Evolutionary conservation across 2,888 invertebrate genomes (phyloP).

Genomic region (Euplagia quadripunctaria): DNA sequence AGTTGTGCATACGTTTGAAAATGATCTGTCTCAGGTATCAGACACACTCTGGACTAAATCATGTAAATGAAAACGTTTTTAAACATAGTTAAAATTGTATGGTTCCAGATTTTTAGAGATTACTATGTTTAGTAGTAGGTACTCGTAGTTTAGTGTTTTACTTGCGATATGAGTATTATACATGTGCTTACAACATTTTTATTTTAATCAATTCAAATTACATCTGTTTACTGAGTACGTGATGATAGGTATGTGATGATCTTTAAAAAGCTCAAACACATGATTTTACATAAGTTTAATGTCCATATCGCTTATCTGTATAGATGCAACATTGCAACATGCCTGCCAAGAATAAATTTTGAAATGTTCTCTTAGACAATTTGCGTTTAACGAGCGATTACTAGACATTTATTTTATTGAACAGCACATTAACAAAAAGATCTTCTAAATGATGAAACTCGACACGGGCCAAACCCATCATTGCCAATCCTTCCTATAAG

Average conservation of each 20-base stretch:
- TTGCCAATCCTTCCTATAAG: conserved; percentile 66
- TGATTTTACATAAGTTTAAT: not conserved
- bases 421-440: conserved; percentile 39
- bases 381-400: conserved; percentile 31
- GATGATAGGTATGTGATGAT: not conserved
- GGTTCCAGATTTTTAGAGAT: not conserved
- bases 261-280: not conserved
- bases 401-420: conserved; percentile 29
- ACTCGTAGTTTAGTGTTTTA: not conserved
- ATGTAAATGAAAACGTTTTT: too few relatives aligned
- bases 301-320: not conserved
- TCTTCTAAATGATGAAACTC: conserved; percentile 52
- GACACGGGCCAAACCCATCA: conserved; percentile 60
- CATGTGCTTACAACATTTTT: too few relatives aligned
- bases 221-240: too few relatives aligned
- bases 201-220: too few relatives aligned
- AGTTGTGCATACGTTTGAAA: not conserved
- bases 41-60: not conserved
- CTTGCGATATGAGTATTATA: not conserved
- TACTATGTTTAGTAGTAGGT: too few relatives aligned
- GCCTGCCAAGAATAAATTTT: conserved; percentile 10
- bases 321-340: conserved; percentile 5
- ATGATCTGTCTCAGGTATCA: not conserved
- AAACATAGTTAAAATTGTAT: not conserved
- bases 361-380: conserved; percentile 16